These are phyloP conservation scores for Helogale parvula DNA, from an alignment of 2,113 vertebrate genomes.

Conservation along the genomic window DNA sequence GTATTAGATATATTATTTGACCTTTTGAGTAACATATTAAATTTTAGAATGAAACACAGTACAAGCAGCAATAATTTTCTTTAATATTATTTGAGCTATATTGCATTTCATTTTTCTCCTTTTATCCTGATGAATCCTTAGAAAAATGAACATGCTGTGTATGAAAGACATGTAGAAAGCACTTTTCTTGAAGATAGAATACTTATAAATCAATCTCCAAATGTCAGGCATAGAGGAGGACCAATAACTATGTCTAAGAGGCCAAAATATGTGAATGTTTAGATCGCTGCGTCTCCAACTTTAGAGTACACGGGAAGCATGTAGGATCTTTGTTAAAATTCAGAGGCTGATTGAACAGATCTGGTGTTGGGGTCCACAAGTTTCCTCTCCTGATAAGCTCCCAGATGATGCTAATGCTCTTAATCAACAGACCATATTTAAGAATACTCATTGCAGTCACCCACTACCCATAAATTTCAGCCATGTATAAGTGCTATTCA, in stretches of 20 bases:
- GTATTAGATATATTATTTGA: constrained; percentile 72
- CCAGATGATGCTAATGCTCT: background rate
- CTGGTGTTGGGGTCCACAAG: too few relatives aligned
- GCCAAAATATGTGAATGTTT: background rate
- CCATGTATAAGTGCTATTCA: background rate
- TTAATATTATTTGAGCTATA: constrained; percentile 73
- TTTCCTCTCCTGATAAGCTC: background rate
- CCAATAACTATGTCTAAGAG: background rate
- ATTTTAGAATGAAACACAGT: constrained; percentile 72
- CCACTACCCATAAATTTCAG: background rate
- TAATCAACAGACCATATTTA: background rate
- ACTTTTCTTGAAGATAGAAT: constrained; percentile 44
- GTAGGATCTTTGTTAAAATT: background rate
- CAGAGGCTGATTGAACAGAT: background rate
- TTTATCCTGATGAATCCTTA: constrained; percentile 62
- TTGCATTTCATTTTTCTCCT: constrained; percentile 69
- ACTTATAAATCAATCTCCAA: constrained; percentile 55
- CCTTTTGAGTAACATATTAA: constrained; percentile 76
- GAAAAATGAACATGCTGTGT: constrained; percentile 36
- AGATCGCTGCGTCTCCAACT: background rate
- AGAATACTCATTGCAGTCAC: background rate
- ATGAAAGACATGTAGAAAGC: constrained; percentile 54
- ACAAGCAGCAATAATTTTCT: constrained; percentile 67
- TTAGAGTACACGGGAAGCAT: background rate
- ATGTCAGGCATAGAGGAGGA: background rate